Conservation (phyloP, 2,888 invertebrate species). For the Thereva nobilitata region DNA sequence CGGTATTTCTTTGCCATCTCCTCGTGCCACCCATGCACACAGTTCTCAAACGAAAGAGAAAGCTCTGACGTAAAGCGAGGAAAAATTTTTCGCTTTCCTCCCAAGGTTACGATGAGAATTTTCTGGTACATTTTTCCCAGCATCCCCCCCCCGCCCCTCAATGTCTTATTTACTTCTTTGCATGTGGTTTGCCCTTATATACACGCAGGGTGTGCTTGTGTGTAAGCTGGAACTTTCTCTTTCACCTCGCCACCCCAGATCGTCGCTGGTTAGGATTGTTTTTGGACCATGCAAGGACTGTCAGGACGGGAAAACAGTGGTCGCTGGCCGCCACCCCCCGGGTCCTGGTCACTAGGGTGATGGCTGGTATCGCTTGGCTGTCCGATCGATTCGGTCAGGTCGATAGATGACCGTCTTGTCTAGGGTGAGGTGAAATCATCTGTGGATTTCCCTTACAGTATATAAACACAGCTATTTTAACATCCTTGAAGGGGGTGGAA, state of each 20-base stretch:
- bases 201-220: neutral
- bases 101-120: slow-evolving; percentile 32
- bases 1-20: slow-evolving; percentile 19
- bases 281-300: slow-evolving; percentile 27
- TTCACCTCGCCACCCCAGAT: slow-evolving; percentile 10
- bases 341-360: slow-evolving; percentile 19
- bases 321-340: slow-evolving; percentile 5
- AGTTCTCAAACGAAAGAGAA: slow-evolving; percentile 26
- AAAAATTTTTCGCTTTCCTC: slow-evolving; percentile 31
- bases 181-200: slow-evolving; percentile 26
- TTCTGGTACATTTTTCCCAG: slow-evolving; percentile 15
- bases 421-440: slow-evolving; percentile 18
- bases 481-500: neutral
- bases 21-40: slow-evolving; percentile 7
- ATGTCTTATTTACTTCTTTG: slow-evolving; percentile 25
- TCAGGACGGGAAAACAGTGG: slow-evolving; percentile 27
- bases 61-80: slow-evolving; percentile 10
- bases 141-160: slow-evolving; percentile 5
- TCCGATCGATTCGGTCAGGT: slow-evolving; percentile 27
- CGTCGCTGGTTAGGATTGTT: neutral
- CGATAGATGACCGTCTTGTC: slow-evolving; percentile 31
- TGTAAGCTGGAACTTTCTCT: slow-evolving; percentile 31
- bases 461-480: slow-evolving; percentile 29
- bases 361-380: slow-evolving; percentile 17
- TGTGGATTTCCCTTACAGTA: slow-evolving; percentile 11